Evolutionary conservation across 2,797 vertebrate species (phyloP).

Genomic region (Chaetodon trifasciatus): DNA sequence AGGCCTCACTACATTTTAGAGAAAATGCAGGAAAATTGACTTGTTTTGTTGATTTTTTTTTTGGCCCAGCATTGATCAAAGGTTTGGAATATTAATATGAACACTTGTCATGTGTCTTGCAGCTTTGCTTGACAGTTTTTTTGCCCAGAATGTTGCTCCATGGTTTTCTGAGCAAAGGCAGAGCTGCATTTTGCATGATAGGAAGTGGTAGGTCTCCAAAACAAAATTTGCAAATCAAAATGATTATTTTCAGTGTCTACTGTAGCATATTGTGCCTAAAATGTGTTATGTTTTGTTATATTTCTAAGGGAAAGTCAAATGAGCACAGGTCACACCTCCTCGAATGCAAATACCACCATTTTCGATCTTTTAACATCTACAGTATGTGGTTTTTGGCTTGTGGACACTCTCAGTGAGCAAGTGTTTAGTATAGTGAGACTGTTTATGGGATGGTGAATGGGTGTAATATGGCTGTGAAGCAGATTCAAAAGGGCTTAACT

Average conservation of each 20-base stretch:
- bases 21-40: conserved; percentile 38
- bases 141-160: not conserved
- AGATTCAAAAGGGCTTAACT: conserved; percentile 85
- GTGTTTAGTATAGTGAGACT: conserved; percentile 59
- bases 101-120: conserved; percentile 13
- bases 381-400: conserved; percentile 48
- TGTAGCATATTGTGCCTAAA: not conserved
- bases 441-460: conserved; percentile 75
- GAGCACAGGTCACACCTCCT: not conserved
- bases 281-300: not conserved
- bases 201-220: not conserved
- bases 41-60: conserved; percentile 52
- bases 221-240: not conserved
- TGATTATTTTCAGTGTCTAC: not conserved
- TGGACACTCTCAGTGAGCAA: conserved; percentile 64
- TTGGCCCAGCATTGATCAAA: conserved; percentile 17
- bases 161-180: not conserved
- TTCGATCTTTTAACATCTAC: conserved; percentile 45
- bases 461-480: conserved; percentile 77
- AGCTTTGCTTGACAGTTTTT: conserved; percentile 3
- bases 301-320: not conserved
- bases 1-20: conserved; percentile 62
- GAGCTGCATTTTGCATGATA: not conserved
- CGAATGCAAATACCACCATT: conserved; percentile 7
- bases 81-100: conserved; percentile 29